Evolutionary conservation across 2,113 vertebrate species (phyloP).

Genomic region (Otolemur garnettii): DNA sequence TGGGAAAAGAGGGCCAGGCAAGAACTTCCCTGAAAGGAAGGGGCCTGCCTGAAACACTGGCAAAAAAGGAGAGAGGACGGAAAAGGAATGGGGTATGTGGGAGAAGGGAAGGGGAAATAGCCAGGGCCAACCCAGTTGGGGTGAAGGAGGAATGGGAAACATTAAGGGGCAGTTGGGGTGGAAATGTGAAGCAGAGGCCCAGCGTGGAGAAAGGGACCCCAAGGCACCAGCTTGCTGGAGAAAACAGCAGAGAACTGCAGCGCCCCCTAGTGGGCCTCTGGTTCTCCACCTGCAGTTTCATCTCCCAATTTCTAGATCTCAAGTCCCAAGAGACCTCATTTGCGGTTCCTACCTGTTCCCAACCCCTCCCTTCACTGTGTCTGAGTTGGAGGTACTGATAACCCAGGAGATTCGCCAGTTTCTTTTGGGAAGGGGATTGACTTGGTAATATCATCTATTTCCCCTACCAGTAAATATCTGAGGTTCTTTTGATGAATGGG

Average conservation of each 20-base stretch:
- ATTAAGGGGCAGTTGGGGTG: no score
- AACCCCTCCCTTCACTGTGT: not conserved
- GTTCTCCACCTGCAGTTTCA: not conserved
- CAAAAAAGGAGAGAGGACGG: not conserved
- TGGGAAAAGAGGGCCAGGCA: not conserved
- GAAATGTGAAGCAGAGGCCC: not conserved
- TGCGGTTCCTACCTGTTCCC: not conserved
- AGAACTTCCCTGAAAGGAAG: not conserved
- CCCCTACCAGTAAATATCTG: not conserved
- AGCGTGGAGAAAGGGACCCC: not conserved
- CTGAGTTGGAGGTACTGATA: not conserved
- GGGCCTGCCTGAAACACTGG: not conserved
- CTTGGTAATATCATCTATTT: not conserved
- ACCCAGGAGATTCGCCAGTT: not conserved
- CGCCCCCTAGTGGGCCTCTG: not conserved
- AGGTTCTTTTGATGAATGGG: not conserved
- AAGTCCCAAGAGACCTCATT: not conserved
- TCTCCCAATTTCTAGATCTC: not conserved
- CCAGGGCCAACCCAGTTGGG: accelerated
- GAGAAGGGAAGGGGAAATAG: no score
- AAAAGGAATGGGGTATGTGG: not conserved
- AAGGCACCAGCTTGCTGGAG: not conserved
- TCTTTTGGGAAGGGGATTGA: not conserved
- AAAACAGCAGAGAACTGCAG: not conserved
- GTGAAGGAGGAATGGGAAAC: not conserved